Base-by-base conservation (phyloP, 2,888 invertebrate species). In the Apodemia zela region DNA sequence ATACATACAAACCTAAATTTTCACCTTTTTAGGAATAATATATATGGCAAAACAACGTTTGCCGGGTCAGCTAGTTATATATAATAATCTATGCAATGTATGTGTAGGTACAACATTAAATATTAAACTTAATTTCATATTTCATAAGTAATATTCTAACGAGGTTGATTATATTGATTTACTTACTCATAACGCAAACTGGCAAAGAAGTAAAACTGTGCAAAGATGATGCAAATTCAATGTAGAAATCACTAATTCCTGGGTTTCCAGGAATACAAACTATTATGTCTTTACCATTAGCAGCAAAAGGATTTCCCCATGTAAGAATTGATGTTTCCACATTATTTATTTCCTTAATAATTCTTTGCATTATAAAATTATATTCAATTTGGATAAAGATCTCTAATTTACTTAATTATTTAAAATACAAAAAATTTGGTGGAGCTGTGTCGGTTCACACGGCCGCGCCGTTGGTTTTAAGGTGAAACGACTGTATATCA, bases 201-300 rank as follows among this genome's bases (percentile, higher is more conserved):
- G 98, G 95, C 65, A 95, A 88, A 61, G 89, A 87, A 42, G 95
- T 86, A 63, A 89, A 90, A 67, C 92, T 83, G 78, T 96, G 92
- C 7, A 98, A 73, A 38, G 92, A 88, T 57, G 93, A 87, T 69
- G 95, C 93, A 81, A 98, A 98, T 72, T 94, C 93, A 45, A 93
- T 93, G 75, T 98, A 98, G 82, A 96, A 98, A 65, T 94, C 94
- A 0, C 96, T 93, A 29, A 97, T 79, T 2, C 98, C 98, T 10
- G 98, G 98, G 92, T 98, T 98, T 38, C 98, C 98, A 33, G 97
- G 94, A 68, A 98, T 94, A 68, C 95, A 93, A 58, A 98, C 73
- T 57, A 97, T 93, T 11, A 97, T 79, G 80, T 95, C 93, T 68
- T 93, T 88, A 49, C 92, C 92, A 18, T 89, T 80, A 42, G 88